A percentile compares a stretch with the other conserved stretches of the same genome.
Conservation (phyloP, 2,113 vertebrate genomes). For the Psittacula cyanocephala region DNA sequence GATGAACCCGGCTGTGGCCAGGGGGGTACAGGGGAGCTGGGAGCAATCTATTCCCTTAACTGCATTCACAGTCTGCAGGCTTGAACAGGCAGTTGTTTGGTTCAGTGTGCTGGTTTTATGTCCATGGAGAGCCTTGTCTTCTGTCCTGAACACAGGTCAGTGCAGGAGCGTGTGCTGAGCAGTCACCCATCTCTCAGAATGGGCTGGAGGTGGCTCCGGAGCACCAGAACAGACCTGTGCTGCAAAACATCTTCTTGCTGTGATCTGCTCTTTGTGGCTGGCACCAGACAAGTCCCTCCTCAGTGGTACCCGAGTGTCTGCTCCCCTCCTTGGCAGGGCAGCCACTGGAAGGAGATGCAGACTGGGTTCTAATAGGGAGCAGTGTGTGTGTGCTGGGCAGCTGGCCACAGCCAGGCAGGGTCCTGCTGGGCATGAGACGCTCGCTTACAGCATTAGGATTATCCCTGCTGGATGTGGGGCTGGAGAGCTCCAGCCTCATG, state of each 20-base stretch:
- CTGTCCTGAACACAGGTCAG: background rate
- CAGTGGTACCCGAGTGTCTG: fast-evolving
- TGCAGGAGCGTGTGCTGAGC: fast-evolving
- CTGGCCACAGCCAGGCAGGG: background rate
- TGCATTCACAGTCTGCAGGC: background rate
- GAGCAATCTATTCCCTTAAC: slow-evolving; percentile 23
- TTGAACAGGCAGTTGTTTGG: background rate
- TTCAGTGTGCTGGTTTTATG: background rate
- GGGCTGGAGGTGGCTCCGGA: background rate
- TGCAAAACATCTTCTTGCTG: background rate
- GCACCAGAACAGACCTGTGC: background rate
- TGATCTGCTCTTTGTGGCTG: background rate
- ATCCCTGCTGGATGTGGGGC: background rate
- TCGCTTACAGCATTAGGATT: background rate
- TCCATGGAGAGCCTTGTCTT: background rate
- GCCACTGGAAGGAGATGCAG: fast-evolving
- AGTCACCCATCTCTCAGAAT: background rate
- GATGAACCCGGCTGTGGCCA: background rate
- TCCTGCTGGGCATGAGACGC: fast-evolving
- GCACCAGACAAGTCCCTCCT: background rate
- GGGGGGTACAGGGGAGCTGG: background rate
- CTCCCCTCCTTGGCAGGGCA: background rate
- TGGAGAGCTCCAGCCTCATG: background rate
- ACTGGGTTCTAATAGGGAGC: fast-evolving
- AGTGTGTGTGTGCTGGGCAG: background rate